Evolutionary conservation across 2,888 invertebrate genomes (phyloP).

Genomic region (Melinaea marsaeus): DNA sequence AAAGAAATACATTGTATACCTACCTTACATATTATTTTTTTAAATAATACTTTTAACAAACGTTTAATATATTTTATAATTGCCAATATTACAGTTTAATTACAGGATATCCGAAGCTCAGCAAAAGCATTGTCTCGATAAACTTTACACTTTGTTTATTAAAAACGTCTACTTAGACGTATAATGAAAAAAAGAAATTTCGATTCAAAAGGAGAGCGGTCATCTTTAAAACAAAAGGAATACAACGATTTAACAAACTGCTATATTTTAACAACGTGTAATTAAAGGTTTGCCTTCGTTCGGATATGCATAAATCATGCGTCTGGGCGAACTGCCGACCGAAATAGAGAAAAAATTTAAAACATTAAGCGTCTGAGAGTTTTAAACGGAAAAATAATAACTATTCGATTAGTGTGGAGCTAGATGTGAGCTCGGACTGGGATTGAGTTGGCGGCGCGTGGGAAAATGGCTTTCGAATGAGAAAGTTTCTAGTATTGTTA

Average conservation of each 20-base stretch:
- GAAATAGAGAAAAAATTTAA: conserved; percentile 78
- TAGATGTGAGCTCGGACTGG: conserved; percentile 32
- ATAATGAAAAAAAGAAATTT: conserved; percentile 47
- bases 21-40: too few relatives aligned
- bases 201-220: conserved; percentile 60
- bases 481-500: conserved; percentile 7
- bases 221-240: conserved; percentile 73
- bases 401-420: conserved; percentile 35
- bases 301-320: conserved; percentile 77
- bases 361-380: conserved; percentile 67
- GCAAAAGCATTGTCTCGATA: background rate
- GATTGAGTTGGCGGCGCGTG: conserved; percentile 24
- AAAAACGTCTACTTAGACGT: conserved; percentile 13
- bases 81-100: too few relatives aligned
- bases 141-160: conserved; percentile 2
- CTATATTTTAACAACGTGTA: conserved; percentile 79
- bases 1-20: too few relatives aligned
- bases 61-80: too few relatives aligned
- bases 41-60: too few relatives aligned
- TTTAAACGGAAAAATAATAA: conserved; percentile 47
- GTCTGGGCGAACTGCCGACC: conserved; percentile 74
- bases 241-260: conserved; percentile 76
- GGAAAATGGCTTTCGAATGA: conserved; percentile 14
- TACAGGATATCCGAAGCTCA: too few relatives aligned
- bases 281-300: conserved; percentile 76